A percentile compares a stretch with the other conserved stretches of the same genome.
These are phyloP conservation scores for Alexandromys fortis DNA, from an alignment of 2,113 vertebrate species.

Conservation along the genomic window DNA sequence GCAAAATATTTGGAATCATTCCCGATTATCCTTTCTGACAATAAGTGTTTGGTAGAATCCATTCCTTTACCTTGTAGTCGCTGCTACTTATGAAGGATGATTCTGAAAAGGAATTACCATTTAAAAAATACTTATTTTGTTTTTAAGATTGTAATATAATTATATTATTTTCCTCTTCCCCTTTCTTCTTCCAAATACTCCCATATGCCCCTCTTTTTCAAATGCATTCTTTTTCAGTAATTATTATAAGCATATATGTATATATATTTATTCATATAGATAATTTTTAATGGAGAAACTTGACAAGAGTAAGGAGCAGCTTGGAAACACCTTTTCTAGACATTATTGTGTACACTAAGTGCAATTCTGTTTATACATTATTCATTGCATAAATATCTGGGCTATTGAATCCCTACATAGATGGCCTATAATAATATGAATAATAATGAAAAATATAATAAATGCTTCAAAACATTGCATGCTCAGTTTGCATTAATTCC, in stretches of 20 bases:
- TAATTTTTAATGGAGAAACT: background rate
- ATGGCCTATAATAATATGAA: background rate
- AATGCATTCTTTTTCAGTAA: background rate
- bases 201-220: background rate
- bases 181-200: background rate
- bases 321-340: background rate
- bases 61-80: background rate
- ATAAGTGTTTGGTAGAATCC: background rate
- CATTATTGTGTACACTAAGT: background rate
- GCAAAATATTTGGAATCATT: constrained; percentile 54
- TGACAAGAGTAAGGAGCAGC: background rate
- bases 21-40: constrained; percentile 36
- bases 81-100: constrained; percentile 2
- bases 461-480: background rate
- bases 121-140: background rate
- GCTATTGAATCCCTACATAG: background rate
- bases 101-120: background rate
- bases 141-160: background rate
- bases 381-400: background rate
- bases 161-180: background rate
- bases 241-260: background rate
- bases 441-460: background rate
- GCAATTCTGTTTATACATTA: background rate
- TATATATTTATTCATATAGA: background rate
- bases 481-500: background rate